These are phyloP conservation scores for Myopa tessellatipennis DNA, from an alignment of 2,888 invertebrate genomes.

Conservation along the genomic window DNA sequence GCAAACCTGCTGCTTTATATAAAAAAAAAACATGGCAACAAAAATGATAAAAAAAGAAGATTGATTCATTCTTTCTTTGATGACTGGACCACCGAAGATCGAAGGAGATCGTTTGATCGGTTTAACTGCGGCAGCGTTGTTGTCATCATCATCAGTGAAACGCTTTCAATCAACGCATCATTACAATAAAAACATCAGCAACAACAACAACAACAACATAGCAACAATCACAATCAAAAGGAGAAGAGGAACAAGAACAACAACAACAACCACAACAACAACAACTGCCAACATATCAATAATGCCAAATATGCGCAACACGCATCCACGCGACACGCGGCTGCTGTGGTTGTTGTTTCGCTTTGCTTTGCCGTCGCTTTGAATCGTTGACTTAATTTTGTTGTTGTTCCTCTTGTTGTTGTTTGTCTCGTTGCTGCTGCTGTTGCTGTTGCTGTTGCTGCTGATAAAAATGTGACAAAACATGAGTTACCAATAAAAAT, in stretches of 20 bases:
- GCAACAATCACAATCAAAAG: too few species aligned
- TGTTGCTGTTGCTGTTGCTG: conserved; percentile 35
- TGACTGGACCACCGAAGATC: too few species aligned
- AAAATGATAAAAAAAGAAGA: neutral
- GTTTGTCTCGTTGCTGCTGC: conserved; percentile 36
- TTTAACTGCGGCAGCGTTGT: neutral
- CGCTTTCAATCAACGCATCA: conserved; percentile 28
- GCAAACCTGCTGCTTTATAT: neutral
- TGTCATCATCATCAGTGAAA: conserved; percentile 4
- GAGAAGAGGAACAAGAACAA: neutral
- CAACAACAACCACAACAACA: conserved; percentile 21
- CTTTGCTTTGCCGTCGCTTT: neutral
- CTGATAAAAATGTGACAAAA: conserved; percentile 49
- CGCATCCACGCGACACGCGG: conserved; percentile 40
- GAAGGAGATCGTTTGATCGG: too few species aligned
- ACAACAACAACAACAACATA: conserved; percentile 26
- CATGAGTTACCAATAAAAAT: conserved; percentile 40
- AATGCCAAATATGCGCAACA: conserved; percentile 55
- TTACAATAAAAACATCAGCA: conserved; percentile 12
- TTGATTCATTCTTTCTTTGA: neutral
- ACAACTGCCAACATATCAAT: conserved; percentile 55
- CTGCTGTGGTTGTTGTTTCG: neutral
- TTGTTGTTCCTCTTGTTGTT: conserved; percentile 21
- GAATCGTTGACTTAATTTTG: neutral
- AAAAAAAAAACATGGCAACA: neutral